Evolutionary conservation across 1,140 invertebrate species (phyloP).

Genomic region (Parapsyche elsis): DNA sequence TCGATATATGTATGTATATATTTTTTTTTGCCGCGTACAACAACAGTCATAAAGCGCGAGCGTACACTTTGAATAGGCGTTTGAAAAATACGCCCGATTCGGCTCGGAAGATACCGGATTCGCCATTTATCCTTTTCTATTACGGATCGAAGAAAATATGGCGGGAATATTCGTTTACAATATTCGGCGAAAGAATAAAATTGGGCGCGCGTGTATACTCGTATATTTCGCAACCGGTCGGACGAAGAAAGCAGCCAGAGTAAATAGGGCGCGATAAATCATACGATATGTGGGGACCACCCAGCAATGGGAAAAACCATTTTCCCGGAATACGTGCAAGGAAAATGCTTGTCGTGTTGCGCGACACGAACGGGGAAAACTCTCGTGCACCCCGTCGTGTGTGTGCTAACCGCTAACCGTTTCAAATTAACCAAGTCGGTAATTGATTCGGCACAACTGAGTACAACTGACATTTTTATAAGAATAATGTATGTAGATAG

Average conservation of each 20-base stretch:
- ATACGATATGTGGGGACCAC: slow-evolving; percentile 47
- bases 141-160: not conserved
- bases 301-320: slow-evolving; percentile 44
- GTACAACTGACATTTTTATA: no score
- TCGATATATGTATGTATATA: not conserved
- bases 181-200: not conserved
- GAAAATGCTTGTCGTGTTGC: not conserved
- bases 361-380: not conserved
- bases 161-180: not conserved
- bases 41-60: slow-evolving; percentile 43
- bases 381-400: not conserved
- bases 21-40: slow-evolving; percentile 8
- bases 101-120: slow-evolving; percentile 27
- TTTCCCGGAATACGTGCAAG: not conserved
- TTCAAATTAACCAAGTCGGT: not conserved
- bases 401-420: not conserved
- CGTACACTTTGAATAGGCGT: slow-evolving; percentile 42
- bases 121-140: slow-evolving; percentile 13
- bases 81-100: slow-evolving; percentile 47
- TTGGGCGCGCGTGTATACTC: not conserved
- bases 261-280: slow-evolving; percentile 44
- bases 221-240: not conserved
- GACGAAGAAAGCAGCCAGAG: not conserved
- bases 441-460: no score
- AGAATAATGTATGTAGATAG: not conserved